Conservation (phyloP, 2,113 vertebrate genomes). For the Chloebia gouldiae region DNA sequence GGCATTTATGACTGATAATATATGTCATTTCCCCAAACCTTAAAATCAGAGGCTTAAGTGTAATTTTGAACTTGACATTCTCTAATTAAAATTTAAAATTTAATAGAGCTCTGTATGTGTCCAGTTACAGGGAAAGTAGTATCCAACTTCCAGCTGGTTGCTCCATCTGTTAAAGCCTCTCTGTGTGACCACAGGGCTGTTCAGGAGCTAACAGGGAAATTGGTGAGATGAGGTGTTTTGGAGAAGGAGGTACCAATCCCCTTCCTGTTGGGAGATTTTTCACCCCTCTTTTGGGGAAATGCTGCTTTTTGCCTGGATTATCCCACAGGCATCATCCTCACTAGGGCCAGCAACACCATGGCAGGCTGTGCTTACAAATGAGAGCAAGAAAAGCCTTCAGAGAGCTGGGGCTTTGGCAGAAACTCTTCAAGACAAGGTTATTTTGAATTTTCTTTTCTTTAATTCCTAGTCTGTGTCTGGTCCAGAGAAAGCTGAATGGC, state of each 20-base stretch:
- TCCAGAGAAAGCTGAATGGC: neutral
- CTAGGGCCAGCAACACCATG: rapidly evolving
- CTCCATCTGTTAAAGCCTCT: neutral
- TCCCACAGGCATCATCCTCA: rapidly evolving
- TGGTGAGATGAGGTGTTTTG: neutral
- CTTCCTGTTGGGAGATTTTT: neutral
- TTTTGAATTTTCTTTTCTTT: neutral
- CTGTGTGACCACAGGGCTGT: neutral
- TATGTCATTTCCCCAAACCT: neutral
- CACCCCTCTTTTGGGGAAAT: neutral
- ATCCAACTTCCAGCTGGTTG: conserved; percentile 8
- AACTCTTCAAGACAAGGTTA: neutral
- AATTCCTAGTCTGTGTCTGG: neutral
- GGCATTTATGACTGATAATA: neutral
- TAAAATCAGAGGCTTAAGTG: neutral
- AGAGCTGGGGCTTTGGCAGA: neutral
- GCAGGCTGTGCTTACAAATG: neutral
- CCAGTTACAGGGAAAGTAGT: neutral
- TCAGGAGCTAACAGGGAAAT: neutral
- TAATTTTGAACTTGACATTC: neutral
- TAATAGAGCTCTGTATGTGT: conserved; percentile 39
- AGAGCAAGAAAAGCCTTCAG: neutral
- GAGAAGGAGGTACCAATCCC: neutral
- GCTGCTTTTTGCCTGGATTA: neutral
- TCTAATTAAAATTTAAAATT: conserved; percentile 56